A percentile compares a stretch with the other conserved stretches of the same genome.
Evolutionary conservation across 64 coral and sea anemone species (phyloP).

Genomic region (Montipora foliosa): DNA sequence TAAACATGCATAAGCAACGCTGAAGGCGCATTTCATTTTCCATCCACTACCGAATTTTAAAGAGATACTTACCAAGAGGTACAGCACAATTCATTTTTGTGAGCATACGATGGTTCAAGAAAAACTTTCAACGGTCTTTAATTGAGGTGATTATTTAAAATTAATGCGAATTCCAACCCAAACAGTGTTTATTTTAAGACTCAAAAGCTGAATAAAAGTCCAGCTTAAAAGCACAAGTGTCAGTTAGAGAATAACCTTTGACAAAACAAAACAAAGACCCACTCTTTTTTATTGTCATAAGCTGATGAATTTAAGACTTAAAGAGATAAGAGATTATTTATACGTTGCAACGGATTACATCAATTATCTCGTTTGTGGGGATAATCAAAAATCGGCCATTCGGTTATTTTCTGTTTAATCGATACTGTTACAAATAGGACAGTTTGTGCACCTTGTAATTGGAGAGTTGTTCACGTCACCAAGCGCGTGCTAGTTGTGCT

Average conservation of each 20-base stretch:
- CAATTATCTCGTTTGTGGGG: not conserved
- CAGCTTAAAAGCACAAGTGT: slow-evolving; percentile 15
- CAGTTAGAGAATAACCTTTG: slow-evolving; percentile 4
- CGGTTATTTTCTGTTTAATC: too few species aligned
- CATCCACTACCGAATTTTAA: not conserved
- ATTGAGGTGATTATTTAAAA: not conserved
- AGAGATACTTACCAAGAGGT: not conserved
- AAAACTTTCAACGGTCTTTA: not conserved
- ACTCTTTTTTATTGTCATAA: not conserved
- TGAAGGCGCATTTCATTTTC: not conserved
- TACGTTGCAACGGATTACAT: not conserved
- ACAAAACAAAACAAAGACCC: slow-evolving; percentile 15
- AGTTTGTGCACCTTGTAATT: too few species aligned
- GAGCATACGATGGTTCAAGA: not conserved
- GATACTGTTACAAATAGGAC: too few species aligned
- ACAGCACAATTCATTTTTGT: not conserved
- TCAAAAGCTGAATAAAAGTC: slow-evolving; percentile 17
- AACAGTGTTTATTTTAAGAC: not conserved
- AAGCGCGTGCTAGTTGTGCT: too few species aligned
- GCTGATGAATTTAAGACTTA: not conserved
- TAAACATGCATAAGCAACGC: not conserved
- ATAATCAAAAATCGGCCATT: too few species aligned
- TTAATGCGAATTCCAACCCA: slow-evolving; percentile 5
- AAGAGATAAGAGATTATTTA: slow-evolving; percentile 25
- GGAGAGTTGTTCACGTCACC: too few species aligned